Percentiles rank a stretch among this genome's conserved stretches.
Evolutionary conservation across 1,140 invertebrate genomes (phyloP).

Genomic region (Frieseomelitta varia): DNA sequence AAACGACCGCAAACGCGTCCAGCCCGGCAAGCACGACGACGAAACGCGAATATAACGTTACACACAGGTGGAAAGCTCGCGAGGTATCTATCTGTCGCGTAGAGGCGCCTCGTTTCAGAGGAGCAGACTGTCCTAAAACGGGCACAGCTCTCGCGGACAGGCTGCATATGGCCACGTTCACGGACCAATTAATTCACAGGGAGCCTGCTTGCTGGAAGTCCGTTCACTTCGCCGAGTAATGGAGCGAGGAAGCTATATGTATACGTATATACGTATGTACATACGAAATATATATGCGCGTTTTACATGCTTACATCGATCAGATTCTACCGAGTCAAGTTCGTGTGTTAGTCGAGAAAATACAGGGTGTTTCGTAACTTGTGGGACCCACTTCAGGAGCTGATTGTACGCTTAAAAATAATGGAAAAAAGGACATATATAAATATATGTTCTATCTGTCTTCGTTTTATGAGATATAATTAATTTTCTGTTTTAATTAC

Average conservation of each 20-base stretch:
- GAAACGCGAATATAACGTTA: neutral
- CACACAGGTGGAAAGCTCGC: neutral
- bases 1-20: neutral
- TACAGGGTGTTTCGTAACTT: too few relatives aligned
- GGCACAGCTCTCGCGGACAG: neutral
- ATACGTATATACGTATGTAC: neutral
- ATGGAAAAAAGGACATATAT: too few relatives aligned
- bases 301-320: neutral
- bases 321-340: neutral
- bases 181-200: constrained; percentile 41
- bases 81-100: neutral
- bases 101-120: constrained; percentile 4
- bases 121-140: constrained; percentile 3
- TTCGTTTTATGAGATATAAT: too few relatives aligned
- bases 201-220: neutral
- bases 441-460: too few relatives aligned
- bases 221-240: constrained; percentile 25
- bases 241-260: constrained; percentile 4
- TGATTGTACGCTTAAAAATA: too few relatives aligned
- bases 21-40: neutral
- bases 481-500: too few relatives aligned
- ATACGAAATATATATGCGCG: neutral
- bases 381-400: too few relatives aligned
- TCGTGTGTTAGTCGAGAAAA: neutral
- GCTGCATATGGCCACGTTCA: constrained; percentile 20